A percentile compares a stretch with the other conserved stretches of the same genome.
Evolutionary conservation across 2,113 vertebrate genomes (phyloP).

Genomic region (Calidris pygmaea): DNA sequence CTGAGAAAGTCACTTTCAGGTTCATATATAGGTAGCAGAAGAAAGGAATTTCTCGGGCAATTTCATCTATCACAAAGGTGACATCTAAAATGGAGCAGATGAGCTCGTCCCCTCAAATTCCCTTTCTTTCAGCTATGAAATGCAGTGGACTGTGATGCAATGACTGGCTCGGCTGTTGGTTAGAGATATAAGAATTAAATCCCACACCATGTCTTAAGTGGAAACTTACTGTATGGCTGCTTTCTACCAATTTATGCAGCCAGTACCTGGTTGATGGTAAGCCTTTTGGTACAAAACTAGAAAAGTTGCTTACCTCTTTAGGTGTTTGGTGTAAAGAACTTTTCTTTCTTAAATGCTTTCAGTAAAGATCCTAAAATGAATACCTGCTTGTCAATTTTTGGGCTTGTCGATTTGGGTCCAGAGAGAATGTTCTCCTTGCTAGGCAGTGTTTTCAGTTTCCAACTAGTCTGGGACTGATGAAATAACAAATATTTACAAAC

Average conservation of each 20-base stretch:
- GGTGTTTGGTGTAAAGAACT: background rate
- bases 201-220: background rate
- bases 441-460: background rate
- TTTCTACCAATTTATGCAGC: background rate
- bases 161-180: background rate
- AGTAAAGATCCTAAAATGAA: background rate
- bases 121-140: background rate
- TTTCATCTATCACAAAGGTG: background rate
- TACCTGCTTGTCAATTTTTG: background rate
- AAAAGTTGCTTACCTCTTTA: background rate
- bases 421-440: background rate
- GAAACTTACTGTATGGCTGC: background rate
- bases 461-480: background rate
- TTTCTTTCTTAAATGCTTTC: background rate
- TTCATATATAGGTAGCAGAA: background rate
- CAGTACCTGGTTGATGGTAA: background rate
- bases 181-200: background rate
- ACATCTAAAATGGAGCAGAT: background rate
- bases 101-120: background rate
- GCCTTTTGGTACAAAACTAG: background rate
- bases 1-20: background rate
- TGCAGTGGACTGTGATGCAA: background rate
- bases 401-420: background rate
- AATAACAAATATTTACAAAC: background rate
- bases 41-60: background rate